Evolutionary conservation across 1,140 invertebrate genomes (phyloP).

Genomic region (Drosophila fuyamai): DNA sequence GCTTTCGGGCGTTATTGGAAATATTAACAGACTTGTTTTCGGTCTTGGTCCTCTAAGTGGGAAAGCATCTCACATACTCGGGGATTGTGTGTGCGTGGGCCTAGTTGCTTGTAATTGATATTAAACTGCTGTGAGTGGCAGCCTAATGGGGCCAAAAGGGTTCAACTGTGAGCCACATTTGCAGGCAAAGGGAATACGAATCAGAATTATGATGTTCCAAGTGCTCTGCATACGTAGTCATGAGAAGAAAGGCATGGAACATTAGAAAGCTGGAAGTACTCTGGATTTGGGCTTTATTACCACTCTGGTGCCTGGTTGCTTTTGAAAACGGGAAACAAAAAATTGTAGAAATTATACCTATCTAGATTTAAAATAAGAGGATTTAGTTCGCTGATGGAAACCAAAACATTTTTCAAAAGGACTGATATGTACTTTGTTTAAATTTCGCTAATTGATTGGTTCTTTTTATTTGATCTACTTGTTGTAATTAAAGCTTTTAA

Average conservation of each 20-base stretch:
- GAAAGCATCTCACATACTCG: slow-evolving; percentile 19
- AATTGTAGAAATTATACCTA: too few relatives aligned
- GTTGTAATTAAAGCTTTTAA: too few relatives aligned
- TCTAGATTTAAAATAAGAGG: too few relatives aligned
- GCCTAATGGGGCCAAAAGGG: slow-evolving; percentile 36
- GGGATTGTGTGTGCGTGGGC: slow-evolving; percentile 9
- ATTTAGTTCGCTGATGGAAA: too few relatives aligned
- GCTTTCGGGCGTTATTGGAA: slow-evolving; percentile 68
- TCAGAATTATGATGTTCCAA: slow-evolving; percentile 38
- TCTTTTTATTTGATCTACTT: too few relatives aligned
- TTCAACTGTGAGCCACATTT: slow-evolving; percentile 11
- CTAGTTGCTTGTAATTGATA: slow-evolving; percentile 69
- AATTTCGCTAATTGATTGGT: too few relatives aligned
- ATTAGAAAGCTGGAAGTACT: background rate
- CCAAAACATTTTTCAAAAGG: too few relatives aligned
- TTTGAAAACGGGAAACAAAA: too few relatives aligned
- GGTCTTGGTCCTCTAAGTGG: slow-evolving; percentile 28
- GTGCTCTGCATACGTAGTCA: slow-evolving; percentile 8
- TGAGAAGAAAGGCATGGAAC: background rate
- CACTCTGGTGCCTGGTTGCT: too few relatives aligned
- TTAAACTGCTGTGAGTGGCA: slow-evolving; percentile 49
- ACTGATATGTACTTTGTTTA: too few relatives aligned
- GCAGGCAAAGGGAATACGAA: slow-evolving; percentile 30
- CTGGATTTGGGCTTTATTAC: background rate
- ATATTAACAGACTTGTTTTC: slow-evolving; percentile 70